These are phyloP conservation scores for Anthonomus grandis DNA, from an alignment of 1,140 invertebrate genomes.

Conservation along the genomic window DNA sequence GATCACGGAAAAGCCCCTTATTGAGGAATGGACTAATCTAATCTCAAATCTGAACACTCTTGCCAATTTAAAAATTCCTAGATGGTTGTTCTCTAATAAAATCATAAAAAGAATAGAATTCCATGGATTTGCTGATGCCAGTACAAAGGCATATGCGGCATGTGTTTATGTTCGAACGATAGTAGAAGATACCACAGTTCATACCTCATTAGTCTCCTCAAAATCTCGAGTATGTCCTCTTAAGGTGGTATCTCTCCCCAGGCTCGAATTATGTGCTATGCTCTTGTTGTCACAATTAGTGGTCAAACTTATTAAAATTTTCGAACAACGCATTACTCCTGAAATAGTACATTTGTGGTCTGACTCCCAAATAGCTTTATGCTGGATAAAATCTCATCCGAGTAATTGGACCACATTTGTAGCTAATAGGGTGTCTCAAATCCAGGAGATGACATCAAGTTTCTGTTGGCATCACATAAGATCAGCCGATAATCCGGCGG, in stretches of 20 bases:
- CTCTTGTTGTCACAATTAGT: conserved; percentile 17
- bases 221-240: conserved; percentile 28
- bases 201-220: background rate
- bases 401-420: conserved; percentile 10
- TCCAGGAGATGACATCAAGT: conserved; percentile 6
- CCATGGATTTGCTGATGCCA: conserved; percentile 43
- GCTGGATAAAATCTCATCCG: conserved; percentile 4
- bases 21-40: conserved; percentile 2
- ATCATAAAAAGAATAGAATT: conserved; percentile 7
- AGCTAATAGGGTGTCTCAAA: conserved; percentile 15
- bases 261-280: conserved; percentile 31
- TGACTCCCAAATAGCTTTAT: conserved; percentile 11
- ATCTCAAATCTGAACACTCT: background rate
- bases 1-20: conserved; percentile 21
- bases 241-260: conserved; percentile 24
- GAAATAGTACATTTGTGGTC: conserved; percentile 2
- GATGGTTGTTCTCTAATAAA: background rate
- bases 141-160: conserved; percentile 38
- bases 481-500: conserved; percentile 36
- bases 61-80: conserved; percentile 4
- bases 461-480: conserved; percentile 31
- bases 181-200: conserved; percentile 2
- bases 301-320: background rate
- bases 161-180: conserved; percentile 37
- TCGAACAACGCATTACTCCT: background rate